phyloP scores from a whole-genome alignment of 1,140 invertebrate species.

The Ceratina japonica region DNA sequence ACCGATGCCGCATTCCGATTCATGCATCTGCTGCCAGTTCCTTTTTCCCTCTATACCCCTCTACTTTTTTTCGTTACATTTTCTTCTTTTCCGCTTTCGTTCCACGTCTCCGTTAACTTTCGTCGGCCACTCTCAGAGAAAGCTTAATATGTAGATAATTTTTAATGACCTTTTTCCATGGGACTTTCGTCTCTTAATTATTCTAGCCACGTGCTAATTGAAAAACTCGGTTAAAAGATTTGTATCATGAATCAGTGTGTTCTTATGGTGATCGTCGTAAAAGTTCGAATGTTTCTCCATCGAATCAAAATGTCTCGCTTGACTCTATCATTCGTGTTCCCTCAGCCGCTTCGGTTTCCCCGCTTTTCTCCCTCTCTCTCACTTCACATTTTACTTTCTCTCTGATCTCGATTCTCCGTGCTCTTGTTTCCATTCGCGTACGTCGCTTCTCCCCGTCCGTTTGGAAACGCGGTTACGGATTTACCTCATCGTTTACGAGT shows the following conservation, averaged over 20 bases:
- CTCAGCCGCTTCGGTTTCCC: background rate
- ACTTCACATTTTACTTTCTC: conserved; percentile 23
- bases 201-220: too few species aligned
- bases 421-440: background rate
- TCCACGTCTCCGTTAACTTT: background rate
- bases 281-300: too few species aligned
- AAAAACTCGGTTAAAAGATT: too few species aligned
- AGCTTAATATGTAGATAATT: too few species aligned
- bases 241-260: too few species aligned
- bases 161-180: too few species aligned
- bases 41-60: conserved; percentile 44
- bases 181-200: too few species aligned
- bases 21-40: conserved; percentile 61
- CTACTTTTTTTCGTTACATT: conserved; percentile 9
- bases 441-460: background rate
- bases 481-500: conserved; percentile 41
- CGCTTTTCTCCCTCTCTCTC: background rate
- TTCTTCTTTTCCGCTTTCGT: conserved; percentile 1
- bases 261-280: too few species aligned
- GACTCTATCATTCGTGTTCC: background rate
- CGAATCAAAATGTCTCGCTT: too few species aligned
- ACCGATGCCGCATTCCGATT: conserved; percentile 71
- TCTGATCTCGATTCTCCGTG: background rate
- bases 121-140: background rate
- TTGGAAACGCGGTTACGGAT: conserved; percentile 26